Percentiles rank a stretch among this genome's conserved stretches.
phyloP scores from a whole-genome alignment of 2,797 vertebrate species.

The Eleutherodactylus coqui region DNA sequence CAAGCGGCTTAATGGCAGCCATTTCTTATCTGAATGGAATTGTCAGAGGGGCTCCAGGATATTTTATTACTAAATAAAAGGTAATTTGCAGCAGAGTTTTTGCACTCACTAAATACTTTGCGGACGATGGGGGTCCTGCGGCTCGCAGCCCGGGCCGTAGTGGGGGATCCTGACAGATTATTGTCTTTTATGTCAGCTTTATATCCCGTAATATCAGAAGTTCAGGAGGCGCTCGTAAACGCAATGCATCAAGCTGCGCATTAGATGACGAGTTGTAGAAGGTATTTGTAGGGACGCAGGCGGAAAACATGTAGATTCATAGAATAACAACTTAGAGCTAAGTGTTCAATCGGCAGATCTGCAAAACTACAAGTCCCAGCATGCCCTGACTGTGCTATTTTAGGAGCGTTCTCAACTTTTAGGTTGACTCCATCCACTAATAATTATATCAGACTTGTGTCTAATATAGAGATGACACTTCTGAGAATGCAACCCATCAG shows the following conservation, averaged over 20 bases:
- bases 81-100: conserved; percentile 11
- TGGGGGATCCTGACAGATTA: neutral
- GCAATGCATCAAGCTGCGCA: neutral
- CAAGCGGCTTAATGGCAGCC: conserved; percentile 35
- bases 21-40: conserved; percentile 17
- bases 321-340: too few relatives aligned
- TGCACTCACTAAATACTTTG: neutral
- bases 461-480: too few relatives aligned
- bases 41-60: neutral
- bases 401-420: too few relatives aligned
- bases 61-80: conserved; percentile 43
- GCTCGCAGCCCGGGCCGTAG: neutral
- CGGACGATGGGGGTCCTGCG: neutral
- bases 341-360: too few relatives aligned
- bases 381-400: too few relatives aligned
- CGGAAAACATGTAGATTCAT: too few relatives aligned
- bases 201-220: neutral
- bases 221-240: neutral
- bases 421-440: too few relatives aligned
- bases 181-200: neutral
- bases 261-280: neutral
- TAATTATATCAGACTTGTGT: too few relatives aligned
- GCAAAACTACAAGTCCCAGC: too few relatives aligned
- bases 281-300: too few relatives aligned
- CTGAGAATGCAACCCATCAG: too few relatives aligned